Conservation (phyloP, 2,888 invertebrate genomes). For the Drosophila mulleri region DNA sequence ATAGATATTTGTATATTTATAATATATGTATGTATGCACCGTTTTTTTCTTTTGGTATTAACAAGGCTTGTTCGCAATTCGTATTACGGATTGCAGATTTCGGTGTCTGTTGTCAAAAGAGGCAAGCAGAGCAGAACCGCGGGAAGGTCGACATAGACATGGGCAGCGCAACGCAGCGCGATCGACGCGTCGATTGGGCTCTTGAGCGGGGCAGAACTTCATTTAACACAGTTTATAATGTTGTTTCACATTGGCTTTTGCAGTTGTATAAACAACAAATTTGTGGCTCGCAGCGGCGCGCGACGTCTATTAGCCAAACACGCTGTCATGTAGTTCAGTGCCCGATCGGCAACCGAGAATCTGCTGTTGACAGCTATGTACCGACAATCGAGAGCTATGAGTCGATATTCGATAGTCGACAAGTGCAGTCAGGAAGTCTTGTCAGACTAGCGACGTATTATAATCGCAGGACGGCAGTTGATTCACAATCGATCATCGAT, state of each 20-base stretch:
- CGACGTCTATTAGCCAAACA: constrained; percentile 46
- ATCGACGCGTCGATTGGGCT: constrained; percentile 10
- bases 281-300: constrained; percentile 14
- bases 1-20: neutral
- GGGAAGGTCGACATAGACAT: constrained; percentile 59
- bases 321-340: constrained; percentile 29
- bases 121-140: constrained; percentile 71
- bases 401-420: neutral
- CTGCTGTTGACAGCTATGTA: neutral
- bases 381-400: neutral
- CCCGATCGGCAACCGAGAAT: constrained; percentile 1
- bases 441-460: too few species aligned
- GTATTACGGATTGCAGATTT: constrained; percentile 30
- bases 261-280: constrained; percentile 64
- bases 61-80: constrained; percentile 27
- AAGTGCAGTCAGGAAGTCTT: too few species aligned
- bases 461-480: too few species aligned
- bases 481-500: too few species aligned
- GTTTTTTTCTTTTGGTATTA: constrained; percentile 4
- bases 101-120: constrained; percentile 48
- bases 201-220: constrained; percentile 47
- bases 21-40: neutral
- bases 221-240: constrained; percentile 65
- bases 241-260: constrained; percentile 18
- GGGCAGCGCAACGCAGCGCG: neutral